Evolutionary conservation across 2,888 invertebrate species (phyloP).

Genomic region (Leptopilina syphax): DNA sequence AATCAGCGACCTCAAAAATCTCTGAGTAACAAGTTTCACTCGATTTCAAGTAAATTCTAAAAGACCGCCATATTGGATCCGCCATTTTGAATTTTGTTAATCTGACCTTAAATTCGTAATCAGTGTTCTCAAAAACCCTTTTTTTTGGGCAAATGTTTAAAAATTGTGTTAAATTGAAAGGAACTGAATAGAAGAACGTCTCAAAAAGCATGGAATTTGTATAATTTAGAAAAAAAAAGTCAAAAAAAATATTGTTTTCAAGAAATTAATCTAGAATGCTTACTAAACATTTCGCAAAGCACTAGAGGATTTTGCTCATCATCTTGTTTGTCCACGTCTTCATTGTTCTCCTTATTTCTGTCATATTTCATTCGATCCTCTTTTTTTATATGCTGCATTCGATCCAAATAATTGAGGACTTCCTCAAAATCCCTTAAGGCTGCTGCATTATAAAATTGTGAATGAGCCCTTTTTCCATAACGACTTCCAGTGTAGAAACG

Average conservation of each 20-base stretch:
- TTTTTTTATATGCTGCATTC: constrained; percentile 41
- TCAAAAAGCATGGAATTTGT: no score
- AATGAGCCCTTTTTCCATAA: constrained; percentile 70
- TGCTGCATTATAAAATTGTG: constrained; percentile 19
- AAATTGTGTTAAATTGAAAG: no score
- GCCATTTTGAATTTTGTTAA: no score
- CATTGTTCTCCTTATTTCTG: constrained; percentile 42
- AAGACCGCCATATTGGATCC: no score
- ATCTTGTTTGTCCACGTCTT: constrained; percentile 35
- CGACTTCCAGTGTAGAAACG: constrained; percentile 72
- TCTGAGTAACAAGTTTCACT: no score
- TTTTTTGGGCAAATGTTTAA: no score
- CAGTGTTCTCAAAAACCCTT: no score
- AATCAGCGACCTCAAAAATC: no score
- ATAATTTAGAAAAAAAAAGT: not conserved
- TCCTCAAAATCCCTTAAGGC: constrained; percentile 56
- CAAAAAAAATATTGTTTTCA: not conserved
- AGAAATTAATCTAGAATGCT: constrained; percentile 40
- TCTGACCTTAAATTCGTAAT: no score
- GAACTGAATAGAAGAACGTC: no score
- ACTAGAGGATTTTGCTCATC: not conserved
- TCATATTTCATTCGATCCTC: constrained; percentile 42
- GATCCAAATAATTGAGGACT: constrained; percentile 60
- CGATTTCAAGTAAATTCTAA: no score
- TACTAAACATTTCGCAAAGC: constrained; percentile 43